Evolutionary conservation across 1,140 invertebrate species (phyloP).

Genomic region (Listronotus oregonensis): DNA sequence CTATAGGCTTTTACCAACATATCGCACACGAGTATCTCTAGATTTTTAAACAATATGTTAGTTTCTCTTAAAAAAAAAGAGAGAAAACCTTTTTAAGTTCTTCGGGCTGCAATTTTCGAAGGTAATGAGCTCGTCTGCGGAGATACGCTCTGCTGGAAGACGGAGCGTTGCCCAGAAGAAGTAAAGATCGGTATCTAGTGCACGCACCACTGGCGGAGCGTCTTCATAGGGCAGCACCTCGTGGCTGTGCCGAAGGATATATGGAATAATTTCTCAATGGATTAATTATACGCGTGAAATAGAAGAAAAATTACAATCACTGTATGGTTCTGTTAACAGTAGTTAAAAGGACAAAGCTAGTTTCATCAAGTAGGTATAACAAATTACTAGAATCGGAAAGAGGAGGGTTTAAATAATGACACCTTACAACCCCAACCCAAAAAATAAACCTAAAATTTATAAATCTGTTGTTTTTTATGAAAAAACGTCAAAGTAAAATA

Average conservation of each 20-base stretch:
- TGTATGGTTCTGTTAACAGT: no score
- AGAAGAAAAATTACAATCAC: no score
- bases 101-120: conserved; percentile 42
- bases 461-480: no score
- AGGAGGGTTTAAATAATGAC: no score
- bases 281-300: neutral
- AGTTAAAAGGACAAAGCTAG: no score
- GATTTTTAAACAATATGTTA: neutral
- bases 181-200: conserved; percentile 32
- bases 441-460: no score
- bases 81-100: neutral
- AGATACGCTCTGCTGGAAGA: conserved; percentile 45
- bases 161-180: conserved; percentile 41
- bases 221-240: neutral
- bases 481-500: no score
- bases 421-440: no score
- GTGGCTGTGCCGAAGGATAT: neutral
- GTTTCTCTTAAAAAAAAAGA: conserved; percentile 8
- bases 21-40: no score
- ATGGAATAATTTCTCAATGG: neutral
- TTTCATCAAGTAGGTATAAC: no score
- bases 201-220: conserved; percentile 37
- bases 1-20: neutral
- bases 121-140: conserved; percentile 46
- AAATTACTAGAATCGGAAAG: no score